Conservation (phyloP, 2,797 vertebrate genomes). For the Paedocypris micromegethes region DNA sequence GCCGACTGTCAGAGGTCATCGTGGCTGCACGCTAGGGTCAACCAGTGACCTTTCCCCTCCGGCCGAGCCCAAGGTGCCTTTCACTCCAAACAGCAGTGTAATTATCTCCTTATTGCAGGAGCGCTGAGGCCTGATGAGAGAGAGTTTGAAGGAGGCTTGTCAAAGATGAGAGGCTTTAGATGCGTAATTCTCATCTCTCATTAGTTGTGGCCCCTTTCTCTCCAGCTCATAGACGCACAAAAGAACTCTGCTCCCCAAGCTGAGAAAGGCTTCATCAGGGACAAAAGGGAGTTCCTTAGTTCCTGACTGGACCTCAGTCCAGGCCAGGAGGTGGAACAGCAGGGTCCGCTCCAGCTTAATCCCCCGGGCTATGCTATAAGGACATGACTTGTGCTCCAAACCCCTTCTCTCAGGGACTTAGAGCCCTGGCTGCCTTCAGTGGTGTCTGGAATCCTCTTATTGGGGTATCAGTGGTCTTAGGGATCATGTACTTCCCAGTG, state of each 20-base stretch:
- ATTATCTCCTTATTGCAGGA: conserved; percentile 51
- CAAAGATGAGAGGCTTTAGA: conserved; percentile 43
- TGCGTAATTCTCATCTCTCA: conserved; percentile 50
- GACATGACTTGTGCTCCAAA: conserved; percentile 33
- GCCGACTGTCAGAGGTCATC: conserved; percentile 47
- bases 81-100: conserved; percentile 46
- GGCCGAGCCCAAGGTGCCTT: conserved; percentile 42
- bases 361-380: conserved; percentile 35
- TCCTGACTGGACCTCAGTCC: conserved; percentile 36
- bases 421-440: conserved; percentile 42
- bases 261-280: conserved; percentile 45
- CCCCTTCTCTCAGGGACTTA: conserved; percentile 44
- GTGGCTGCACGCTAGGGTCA: conserved; percentile 51
- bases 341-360: conserved; percentile 45
- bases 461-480: conserved; percentile 46
- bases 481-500: conserved; percentile 46
- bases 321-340: conserved; percentile 47
- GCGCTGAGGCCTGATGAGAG: conserved; percentile 42
- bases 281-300: conserved; percentile 43
- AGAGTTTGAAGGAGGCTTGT: conserved; percentile 36
- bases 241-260: conserved; percentile 43
- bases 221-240: conserved; percentile 40
- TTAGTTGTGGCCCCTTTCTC: conserved; percentile 44
- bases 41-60: conserved; percentile 48
- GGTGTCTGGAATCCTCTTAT: conserved; percentile 41